Base-by-base conservation (phyloP, 2,113 vertebrate species). In the Syngnathus typhle region DNA sequence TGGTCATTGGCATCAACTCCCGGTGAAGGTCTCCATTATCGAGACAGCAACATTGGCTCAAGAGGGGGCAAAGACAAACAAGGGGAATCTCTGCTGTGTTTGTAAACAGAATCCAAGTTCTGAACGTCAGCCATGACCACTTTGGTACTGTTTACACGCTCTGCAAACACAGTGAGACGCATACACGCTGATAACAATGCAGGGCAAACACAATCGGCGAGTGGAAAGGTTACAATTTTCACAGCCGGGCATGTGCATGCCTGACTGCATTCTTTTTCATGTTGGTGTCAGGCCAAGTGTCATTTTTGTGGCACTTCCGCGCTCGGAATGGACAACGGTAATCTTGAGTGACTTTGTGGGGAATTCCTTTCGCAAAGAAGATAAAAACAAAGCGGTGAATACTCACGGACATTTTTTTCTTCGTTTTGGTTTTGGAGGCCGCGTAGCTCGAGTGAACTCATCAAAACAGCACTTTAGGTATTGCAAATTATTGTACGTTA, bases 21-120 rank as follows among this genome's bases (percentile, higher is more conserved):
- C 32, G 51, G 61, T 52, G 52, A 76, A 73, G 51, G 41, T 21
- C 54, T 55, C 39, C 10, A 38, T 58, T 63, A 46, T 78, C 39
- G 65, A 61, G 60, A 67, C 27, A 11, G 54, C 61, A 58, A 54
- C 77, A 78, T 84, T 68, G 39, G 68, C 65, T 62, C 49, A 11
- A 54, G 32, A n/a, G 36, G 47, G 44, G 69, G 60, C 16, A 43
- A 66, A 41, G 46, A 77, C 71, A 49, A 69, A 39, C 44, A 3
- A 38, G 68, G 68, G 37, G 43, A 69, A 44, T 78, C 58, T 72
- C 52, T 75, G 74, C 71, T 32, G 69, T 79, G 39, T 76, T 76
- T 80, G 70, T 77, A 82, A 84, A 85, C 76, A 79, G 1, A 84
- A 86, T 87, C 18, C 64, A 54, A 87, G 65, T 67, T 81, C 86